Conservation (phyloP, 2,888 invertebrate species). For the Melieria crassipennis region DNA sequence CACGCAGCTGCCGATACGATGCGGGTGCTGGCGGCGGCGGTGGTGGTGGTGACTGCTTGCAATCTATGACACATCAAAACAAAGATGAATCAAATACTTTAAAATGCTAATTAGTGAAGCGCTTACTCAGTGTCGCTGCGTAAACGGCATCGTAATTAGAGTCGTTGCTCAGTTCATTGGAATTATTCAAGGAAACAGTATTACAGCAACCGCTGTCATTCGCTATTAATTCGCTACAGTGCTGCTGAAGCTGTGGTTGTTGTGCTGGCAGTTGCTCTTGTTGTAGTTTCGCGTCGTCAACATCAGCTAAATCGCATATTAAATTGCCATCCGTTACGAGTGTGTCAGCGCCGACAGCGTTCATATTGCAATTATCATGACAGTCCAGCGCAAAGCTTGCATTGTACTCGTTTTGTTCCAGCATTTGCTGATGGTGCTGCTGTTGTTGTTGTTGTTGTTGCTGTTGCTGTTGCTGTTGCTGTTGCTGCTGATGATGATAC, state of each 20-base stretch:
- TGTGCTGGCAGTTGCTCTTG: slow-evolving; percentile 34
- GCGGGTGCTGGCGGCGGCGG: slow-evolving; percentile 69
- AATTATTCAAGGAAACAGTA: slow-evolving; percentile 42
- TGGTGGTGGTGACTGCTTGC: slow-evolving; percentile 68
- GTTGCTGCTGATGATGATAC: slow-evolving; percentile 33
- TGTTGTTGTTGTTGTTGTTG: slow-evolving; percentile 34
- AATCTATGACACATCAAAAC: background rate
- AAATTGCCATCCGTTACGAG: slow-evolving; percentile 23
- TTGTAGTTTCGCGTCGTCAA: slow-evolving; percentile 31
- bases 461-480: slow-evolving; percentile 36
- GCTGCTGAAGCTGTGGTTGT: slow-evolving; percentile 41
- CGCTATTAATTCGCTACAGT: slow-evolving; percentile 45
- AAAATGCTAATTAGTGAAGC: background rate
- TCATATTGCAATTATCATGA: slow-evolving; percentile 43
- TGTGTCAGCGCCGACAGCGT: background rate
- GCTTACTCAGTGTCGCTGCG: slow-evolving; percentile 51
- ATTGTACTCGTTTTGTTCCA: slow-evolving; percentile 49
- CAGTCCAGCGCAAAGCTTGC: slow-evolving; percentile 43
- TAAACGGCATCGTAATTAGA: slow-evolving; percentile 58
- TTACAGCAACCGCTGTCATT: slow-evolving; percentile 49
- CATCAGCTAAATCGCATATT: slow-evolving; percentile 37
- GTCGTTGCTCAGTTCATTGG: slow-evolving; percentile 46
- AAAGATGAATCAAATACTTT: too few species aligned
- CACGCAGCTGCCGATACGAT: slow-evolving; percentile 63
- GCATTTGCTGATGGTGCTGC: slow-evolving; percentile 39